Evolutionary conservation across 2,888 invertebrate genomes (phyloP).

Genomic region (Elegia similella): DNA sequence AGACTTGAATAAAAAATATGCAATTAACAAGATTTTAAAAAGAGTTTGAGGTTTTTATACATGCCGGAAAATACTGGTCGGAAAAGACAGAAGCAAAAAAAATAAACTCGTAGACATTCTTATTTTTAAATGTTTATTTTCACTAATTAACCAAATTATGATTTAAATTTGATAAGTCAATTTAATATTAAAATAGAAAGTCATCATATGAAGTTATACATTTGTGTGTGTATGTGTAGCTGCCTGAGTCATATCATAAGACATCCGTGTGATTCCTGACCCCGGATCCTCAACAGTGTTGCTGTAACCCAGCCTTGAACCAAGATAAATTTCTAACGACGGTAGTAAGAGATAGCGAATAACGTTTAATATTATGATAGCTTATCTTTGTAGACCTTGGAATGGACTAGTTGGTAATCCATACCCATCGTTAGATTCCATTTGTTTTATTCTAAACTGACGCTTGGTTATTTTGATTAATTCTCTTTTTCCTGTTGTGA

Average conservation of each 20-base stretch:
- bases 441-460: background rate
- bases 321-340: conserved; percentile 30
- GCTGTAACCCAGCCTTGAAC: conserved; percentile 20
- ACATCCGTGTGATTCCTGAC: conserved; percentile 20
- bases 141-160: too few relatives aligned
- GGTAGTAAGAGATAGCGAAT: background rate
- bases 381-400: background rate
- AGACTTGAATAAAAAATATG: too few relatives aligned
- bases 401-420: background rate
- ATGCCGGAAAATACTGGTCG: too few relatives aligned
- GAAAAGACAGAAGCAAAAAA: too few relatives aligned
- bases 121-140: too few relatives aligned
- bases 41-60: too few relatives aligned
- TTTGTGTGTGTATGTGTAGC: background rate
- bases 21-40: too few relatives aligned
- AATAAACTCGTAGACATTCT: too few relatives aligned
- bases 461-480: background rate
- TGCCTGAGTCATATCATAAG: conserved; percentile 22
- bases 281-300: conserved; percentile 33
- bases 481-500: background rate
- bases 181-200: too few relatives aligned
- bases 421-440: background rate
- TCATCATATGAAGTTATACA: too few relatives aligned
- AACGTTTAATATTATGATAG: background rate
- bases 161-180: too few relatives aligned